Conservation (phyloP, 2,797 vertebrate genomes). For the Nannoperca australis region DNA sequence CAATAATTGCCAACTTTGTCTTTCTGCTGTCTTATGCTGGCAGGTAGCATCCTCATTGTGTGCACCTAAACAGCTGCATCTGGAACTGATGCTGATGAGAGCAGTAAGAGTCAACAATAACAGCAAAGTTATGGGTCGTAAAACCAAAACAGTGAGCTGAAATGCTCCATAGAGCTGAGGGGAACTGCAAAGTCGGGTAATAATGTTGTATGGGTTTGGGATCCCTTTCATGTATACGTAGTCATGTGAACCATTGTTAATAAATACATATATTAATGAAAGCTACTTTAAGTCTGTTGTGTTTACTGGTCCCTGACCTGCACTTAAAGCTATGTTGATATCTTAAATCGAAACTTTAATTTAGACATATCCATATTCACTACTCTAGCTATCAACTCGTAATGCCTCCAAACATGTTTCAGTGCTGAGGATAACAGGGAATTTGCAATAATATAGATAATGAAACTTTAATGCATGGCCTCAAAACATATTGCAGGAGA, state of each 20-base stretch:
- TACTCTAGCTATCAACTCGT: neutral
- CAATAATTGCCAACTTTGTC: neutral
- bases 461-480: conserved; percentile 22
- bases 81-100: neutral
- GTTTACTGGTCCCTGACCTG: neutral
- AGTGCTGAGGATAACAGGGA: neutral
- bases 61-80: conserved; percentile 8
- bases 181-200: too few relatives aligned
- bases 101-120: neutral
- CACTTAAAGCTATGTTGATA: neutral
- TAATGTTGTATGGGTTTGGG: neutral
- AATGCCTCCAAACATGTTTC: neutral
- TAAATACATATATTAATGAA: neutral
- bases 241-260: neutral
- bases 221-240: neutral
- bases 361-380: neutral
- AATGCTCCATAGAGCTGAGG: neutral
- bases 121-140: neutral
- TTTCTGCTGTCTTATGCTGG: neutral
- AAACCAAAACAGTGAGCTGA: neutral
- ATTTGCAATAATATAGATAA: conserved; percentile 16
- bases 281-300: neutral
- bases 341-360: neutral
- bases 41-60: neutral
- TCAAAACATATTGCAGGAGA: conserved; percentile 32